Evolutionary conservation across 2,888 invertebrate genomes (phyloP), one percentile per base, ranked within the genome.

Genomic region (Caenorhabditis japonica): DNA sequence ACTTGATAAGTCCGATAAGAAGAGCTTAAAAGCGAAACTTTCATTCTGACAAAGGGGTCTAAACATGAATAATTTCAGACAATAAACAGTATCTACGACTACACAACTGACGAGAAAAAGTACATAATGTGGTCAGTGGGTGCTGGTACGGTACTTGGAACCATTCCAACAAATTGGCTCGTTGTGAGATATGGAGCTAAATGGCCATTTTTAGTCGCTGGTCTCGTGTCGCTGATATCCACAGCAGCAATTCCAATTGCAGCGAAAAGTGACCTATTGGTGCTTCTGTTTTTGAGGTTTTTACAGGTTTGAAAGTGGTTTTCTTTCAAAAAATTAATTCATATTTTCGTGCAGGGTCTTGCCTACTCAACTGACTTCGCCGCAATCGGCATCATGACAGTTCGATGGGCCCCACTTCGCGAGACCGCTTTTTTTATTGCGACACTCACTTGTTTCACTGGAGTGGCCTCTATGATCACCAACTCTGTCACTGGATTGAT

Each of bases 401-500:
- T 72, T 1, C 36, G 83, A 55, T 84, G 83, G 83, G 84, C 82
- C 10, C 79, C 83, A 5, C 61, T 84, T 4, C 38, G 34, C 8
- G 81, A 83, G 59, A 79, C 77, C n/a, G 81, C 79, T 1, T 72
- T 81, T 15, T 83, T 83, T 73, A 76, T 84, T 36, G 73, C 79
- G 8, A 56, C 79, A 8, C 53, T 84, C 10, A 84, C 82, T 8
- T 83, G 81, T 15, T 83, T 83, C 59, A 75, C 83, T 8, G 77
- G 82, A 2, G 41, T 83, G 8, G 75, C 83, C n/a, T 75, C 74
- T 1, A 72, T 73, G 15, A 59, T 83, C 15, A 82, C 83, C 27
- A 84, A 83, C 46, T 68, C 78, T 0, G 64, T 76, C 1, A 71
- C 80, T 34, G 83, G 83, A 60, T 12, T 56, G 13, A 72, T 72